Evolutionary conservation across 2,113 vertebrate genomes (phyloP), one percentile per base, ranked within the genome.

Genomic region (Proteles cristata): DNA sequence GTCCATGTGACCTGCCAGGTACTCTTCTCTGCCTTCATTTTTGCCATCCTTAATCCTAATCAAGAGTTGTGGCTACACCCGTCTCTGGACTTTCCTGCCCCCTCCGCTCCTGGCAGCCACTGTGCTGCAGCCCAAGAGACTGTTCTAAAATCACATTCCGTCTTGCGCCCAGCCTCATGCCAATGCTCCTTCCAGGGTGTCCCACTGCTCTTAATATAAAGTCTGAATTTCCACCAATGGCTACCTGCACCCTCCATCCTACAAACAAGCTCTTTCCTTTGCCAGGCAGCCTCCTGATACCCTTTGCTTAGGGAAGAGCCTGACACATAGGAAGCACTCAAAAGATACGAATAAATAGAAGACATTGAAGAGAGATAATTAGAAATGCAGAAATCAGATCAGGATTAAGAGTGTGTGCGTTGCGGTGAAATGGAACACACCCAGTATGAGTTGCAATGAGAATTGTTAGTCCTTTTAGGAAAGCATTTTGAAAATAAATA

Each of bases 61-160:
- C 43, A 68, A 94, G n/a, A 81, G 43, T 21, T 50, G 21, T 11
- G 39, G 55, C 53, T 39, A 19, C 2, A 1, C 48, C 45, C 3
- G 2, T 11, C 39, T 33, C 4, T 7, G 0, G 0, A 33, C 28
- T 12, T 4, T 11, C 11, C 25, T 10, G 10, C 21, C 23, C 14
- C 5, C 21, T 11, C 26, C 74, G 26, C 61, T 76, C 33, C 25
- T 87, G 83, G 7, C 23, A 9, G 76, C 55, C 14, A 11, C 73
- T 4, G 7, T 39, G 28, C 77, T 39, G 33, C 4, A 19, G 48
- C 39, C 81, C 39, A 14, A 4, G 1, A 39, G 23, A 19, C 3
- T 11, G 4, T 26, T 61, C 55, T 53, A 53, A 81, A 94, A 48
- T 77, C 50, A 45, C 0, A 4, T 65, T 77, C 63, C 16, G 0